Conservation (phyloP, 2,113 vertebrate species). For the Tetrax tetrax region DNA sequence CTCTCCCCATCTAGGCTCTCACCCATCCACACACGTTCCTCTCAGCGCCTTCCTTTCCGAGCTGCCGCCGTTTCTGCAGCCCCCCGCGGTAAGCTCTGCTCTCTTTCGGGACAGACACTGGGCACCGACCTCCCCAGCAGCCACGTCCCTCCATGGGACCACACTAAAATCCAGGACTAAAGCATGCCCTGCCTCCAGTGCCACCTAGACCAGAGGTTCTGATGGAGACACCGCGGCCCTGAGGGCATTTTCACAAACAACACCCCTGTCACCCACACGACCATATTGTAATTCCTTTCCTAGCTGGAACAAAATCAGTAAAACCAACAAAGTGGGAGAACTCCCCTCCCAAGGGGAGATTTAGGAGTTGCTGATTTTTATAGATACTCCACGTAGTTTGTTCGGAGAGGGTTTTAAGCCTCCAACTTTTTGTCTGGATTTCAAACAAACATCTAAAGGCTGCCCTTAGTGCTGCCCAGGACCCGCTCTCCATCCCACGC, state of each 20-base stretch:
- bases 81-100: background rate
- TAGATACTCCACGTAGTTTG: background rate
- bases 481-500: background rate
- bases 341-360: background rate
- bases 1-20: background rate
- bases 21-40: rapidly evolving
- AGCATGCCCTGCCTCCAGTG: background rate
- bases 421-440: background rate
- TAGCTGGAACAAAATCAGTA: background rate
- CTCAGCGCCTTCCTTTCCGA: background rate
- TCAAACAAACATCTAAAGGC: background rate
- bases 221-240: background rate
- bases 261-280: background rate
- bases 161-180: background rate
- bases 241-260: background rate
- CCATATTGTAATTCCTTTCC: background rate
- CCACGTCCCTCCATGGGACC: rapidly evolving
- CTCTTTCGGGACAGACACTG: background rate
- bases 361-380: background rate
- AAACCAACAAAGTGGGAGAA: background rate
- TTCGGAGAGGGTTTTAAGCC: background rate
- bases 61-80: background rate
- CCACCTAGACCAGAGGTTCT: background rate
- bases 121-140: background rate
- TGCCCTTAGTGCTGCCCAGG: background rate